phyloP scores from a whole-genome alignment of 2,888 invertebrate species.

The Lasioglossum morio region DNA sequence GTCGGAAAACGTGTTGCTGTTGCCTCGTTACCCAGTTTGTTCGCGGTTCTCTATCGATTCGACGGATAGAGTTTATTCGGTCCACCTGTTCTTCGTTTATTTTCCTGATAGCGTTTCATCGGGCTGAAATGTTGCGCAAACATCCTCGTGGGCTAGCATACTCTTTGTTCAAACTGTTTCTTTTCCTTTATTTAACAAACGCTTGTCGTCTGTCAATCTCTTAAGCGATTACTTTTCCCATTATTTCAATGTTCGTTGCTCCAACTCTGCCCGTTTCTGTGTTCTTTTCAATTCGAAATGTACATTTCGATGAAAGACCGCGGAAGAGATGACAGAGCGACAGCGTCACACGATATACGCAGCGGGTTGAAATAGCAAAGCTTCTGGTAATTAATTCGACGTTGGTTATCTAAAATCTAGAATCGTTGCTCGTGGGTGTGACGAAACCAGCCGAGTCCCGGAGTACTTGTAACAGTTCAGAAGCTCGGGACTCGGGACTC shows the following conservation, averaged over 20 bases:
- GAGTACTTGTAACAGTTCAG: not conserved
- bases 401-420: not conserved
- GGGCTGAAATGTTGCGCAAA: not conserved
- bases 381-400: too few species aligned
- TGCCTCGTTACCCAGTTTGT: conserved; percentile 42
- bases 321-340: not conserved
- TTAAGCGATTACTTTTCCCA: too few species aligned
- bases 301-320: too few species aligned
- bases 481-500: not conserved
- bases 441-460: not conserved
- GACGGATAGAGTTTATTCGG: not conserved
- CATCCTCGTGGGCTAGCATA: not conserved
- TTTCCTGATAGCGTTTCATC: not conserved
- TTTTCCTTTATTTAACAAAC: not conserved
- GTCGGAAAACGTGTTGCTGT: conserved; percentile 11
- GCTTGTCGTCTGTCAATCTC: not conserved
- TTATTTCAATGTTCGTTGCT: too few species aligned
- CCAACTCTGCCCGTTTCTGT: too few species aligned
- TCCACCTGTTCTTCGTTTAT: not conserved
- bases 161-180: not conserved
- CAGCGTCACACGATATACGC: not conserved
- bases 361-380: not conserved
- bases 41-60: conserved; percentile 38
- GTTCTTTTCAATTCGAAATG: too few species aligned
- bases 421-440: not conserved